Evolutionary conservation across 2,888 invertebrate genomes (phyloP).

Genomic region (Piscicola geometra): DNA sequence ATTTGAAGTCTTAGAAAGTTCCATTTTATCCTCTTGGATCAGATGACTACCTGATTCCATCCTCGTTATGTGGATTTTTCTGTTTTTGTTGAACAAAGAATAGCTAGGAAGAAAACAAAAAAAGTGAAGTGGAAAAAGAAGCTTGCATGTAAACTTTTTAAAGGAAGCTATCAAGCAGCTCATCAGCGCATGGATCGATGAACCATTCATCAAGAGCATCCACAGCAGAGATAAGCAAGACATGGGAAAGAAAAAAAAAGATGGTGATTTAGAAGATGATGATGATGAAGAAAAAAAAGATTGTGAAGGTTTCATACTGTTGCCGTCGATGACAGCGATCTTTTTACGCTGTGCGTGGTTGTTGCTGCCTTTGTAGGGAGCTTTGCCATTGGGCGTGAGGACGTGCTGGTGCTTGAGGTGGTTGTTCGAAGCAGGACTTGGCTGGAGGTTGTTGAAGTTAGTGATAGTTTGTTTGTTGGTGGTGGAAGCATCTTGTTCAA

Average conservation of each 20-base stretch:
- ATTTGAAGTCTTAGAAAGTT: no score
- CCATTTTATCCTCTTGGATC: no score
- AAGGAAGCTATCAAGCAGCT: background rate
- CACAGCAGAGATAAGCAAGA: background rate
- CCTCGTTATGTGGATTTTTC: no score
- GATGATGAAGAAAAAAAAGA: background rate
- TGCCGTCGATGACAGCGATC: background rate
- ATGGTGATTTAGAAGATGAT: background rate
- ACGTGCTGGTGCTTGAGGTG: background rate
- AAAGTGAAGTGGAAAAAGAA: background rate
- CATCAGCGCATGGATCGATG: background rate
- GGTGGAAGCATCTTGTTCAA: background rate
- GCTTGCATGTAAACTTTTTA: background rate
- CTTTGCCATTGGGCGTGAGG: background rate
- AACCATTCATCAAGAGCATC: background rate
- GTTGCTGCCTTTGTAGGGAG: background rate
- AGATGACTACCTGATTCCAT: no score
- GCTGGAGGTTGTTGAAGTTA: background rate
- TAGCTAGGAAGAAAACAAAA: background rate
- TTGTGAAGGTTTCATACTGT: constrained; percentile 1
- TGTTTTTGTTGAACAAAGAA: background rate
- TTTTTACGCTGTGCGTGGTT: background rate
- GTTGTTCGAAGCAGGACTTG: background rate
- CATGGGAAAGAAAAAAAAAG: background rate
- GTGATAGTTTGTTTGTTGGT: background rate